Evolutionary conservation across 1,140 invertebrate genomes (phyloP).

Genomic region (Lordiphosa clarofinis): DNA sequence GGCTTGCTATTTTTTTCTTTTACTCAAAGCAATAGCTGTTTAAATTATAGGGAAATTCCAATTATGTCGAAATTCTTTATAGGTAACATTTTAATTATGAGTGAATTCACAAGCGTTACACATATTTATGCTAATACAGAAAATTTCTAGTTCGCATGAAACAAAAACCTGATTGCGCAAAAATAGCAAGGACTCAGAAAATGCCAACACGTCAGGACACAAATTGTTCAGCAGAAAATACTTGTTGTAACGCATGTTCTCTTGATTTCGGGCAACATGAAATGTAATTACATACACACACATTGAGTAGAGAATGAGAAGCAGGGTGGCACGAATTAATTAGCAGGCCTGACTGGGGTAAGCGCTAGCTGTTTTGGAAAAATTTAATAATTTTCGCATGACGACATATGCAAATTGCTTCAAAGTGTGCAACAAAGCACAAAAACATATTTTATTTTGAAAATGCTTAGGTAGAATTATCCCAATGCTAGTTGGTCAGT

Average conservation of each 20-base stretch:
- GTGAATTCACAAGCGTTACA: slow-evolving; percentile 13
- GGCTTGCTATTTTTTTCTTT: too few species aligned
- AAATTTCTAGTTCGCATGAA: slow-evolving; percentile 45
- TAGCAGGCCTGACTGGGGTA: slow-evolving; percentile 29
- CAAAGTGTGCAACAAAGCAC: slow-evolving; percentile 61
- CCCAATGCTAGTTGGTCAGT: slow-evolving; percentile 67
- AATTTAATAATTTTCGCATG: slow-evolving; percentile 75
- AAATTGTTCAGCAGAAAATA: slow-evolving; percentile 40
- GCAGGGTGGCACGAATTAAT: slow-evolving; percentile 47
- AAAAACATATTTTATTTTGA: slow-evolving; percentile 12
- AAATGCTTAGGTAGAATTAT: slow-evolving; percentile 29
- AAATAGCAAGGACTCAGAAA: slow-evolving; percentile 29
- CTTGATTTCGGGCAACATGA: slow-evolving; percentile 65
- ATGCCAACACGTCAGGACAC: slow-evolving; percentile 63
- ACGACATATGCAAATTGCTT: slow-evolving; percentile 73
- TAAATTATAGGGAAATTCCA: not conserved
- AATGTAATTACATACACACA: not conserved
- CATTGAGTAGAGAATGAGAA: slow-evolving; percentile 54
- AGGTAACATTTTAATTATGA: slow-evolving; percentile 57
- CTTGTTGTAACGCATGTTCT: slow-evolving; percentile 71
- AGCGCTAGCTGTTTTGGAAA: slow-evolving; percentile 18
- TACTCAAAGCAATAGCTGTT: too few species aligned
- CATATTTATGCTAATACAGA: slow-evolving; percentile 64
- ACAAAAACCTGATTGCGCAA: too few species aligned
- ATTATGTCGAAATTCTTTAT: slow-evolving; percentile 24